These are phyloP conservation scores for Maniola jurtina DNA, from an alignment of 1,140 invertebrate genomes.

Conservation along the genomic window DNA sequence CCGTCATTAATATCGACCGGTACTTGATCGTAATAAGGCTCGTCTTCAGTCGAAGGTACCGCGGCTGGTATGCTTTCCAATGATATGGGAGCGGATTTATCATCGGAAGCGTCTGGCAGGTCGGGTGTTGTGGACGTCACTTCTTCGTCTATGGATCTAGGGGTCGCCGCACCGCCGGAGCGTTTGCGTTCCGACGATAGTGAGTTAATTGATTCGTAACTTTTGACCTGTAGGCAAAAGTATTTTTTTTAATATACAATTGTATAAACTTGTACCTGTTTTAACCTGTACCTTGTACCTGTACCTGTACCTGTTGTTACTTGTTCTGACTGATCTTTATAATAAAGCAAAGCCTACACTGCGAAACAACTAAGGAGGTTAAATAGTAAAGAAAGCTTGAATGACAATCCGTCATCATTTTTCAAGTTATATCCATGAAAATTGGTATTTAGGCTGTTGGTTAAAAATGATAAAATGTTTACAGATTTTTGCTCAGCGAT, in stretches of 20 bases:
- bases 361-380: no score
- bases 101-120: constrained; percentile 54
- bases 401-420: no score
- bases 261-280: no score
- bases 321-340: no score
- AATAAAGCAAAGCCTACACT: no score
- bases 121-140: constrained; percentile 66
- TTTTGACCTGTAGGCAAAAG: constrained; percentile 75
- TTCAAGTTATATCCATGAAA: no score
- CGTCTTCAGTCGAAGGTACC: constrained; percentile 74
- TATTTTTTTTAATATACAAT: neutral
- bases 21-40: constrained; percentile 91
- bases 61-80: constrained; percentile 72
- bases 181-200: constrained; percentile 76
- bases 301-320: no score
- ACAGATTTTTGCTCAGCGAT: no score
- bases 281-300: no score
- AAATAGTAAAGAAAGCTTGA: no score
- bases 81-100: constrained; percentile 75
- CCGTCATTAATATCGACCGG: constrained; percentile 87
- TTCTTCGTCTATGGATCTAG: constrained; percentile 71
- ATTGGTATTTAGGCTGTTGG: no score
- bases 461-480: no score
- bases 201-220: constrained; percentile 81
- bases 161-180: constrained; percentile 72